A percentile compares a stretch with the other conserved stretches of the same genome.
These are phyloP conservation scores for Andrena marginata DNA, from an alignment of 2,888 invertebrate species.

Conservation along the genomic window DNA sequence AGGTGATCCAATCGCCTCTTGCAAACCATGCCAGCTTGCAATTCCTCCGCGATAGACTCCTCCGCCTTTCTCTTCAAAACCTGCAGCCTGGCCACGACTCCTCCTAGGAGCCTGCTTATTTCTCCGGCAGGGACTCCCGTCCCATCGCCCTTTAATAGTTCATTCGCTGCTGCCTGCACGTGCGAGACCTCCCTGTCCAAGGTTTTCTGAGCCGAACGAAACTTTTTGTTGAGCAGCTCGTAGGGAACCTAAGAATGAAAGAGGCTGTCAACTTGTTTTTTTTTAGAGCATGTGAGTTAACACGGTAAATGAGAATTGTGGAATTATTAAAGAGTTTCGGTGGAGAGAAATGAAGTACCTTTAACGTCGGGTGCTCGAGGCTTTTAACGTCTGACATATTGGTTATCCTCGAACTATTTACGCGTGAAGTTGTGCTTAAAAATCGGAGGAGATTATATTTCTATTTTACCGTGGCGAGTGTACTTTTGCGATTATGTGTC, in stretches of 20 bases:
- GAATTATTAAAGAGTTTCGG: not conserved
- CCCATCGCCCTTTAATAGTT: slow-evolving; percentile 89
- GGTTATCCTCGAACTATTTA: slow-evolving; percentile 49
- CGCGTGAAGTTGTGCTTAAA: slow-evolving; percentile 19
- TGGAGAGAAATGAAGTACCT: slow-evolving; percentile 86
- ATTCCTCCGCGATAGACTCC: slow-evolving; percentile 96
- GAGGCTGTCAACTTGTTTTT: no score
- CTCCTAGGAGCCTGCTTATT: slow-evolving; percentile 93
- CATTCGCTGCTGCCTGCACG: slow-evolving; percentile 92
- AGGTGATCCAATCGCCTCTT: slow-evolving; percentile 97
- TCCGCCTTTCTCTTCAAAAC: slow-evolving; percentile 97
- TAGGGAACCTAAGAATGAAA: slow-evolving; percentile 93
- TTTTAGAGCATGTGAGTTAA: no score
- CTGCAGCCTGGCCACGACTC: slow-evolving; percentile 95
- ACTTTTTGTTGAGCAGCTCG: slow-evolving; percentile 98
- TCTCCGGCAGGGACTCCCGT: slow-evolving; percentile 88
- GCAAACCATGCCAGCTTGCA: slow-evolving; percentile 95
- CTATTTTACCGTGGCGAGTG: slow-evolving; percentile 30
- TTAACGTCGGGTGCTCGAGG: slow-evolving; percentile 97
- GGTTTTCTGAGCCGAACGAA: slow-evolving; percentile 97
- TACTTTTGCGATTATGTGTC: slow-evolving; percentile 35
- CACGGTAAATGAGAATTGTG: not conserved
- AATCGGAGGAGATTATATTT: slow-evolving; percentile 31
- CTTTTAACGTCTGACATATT: slow-evolving; percentile 96
- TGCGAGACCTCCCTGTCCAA: slow-evolving; percentile 97